A percentile compares a stretch with the other conserved stretches of the same genome.
Conservation (phyloP, 1,140 invertebrate species). For the Aphidius gifuensis region DNA sequence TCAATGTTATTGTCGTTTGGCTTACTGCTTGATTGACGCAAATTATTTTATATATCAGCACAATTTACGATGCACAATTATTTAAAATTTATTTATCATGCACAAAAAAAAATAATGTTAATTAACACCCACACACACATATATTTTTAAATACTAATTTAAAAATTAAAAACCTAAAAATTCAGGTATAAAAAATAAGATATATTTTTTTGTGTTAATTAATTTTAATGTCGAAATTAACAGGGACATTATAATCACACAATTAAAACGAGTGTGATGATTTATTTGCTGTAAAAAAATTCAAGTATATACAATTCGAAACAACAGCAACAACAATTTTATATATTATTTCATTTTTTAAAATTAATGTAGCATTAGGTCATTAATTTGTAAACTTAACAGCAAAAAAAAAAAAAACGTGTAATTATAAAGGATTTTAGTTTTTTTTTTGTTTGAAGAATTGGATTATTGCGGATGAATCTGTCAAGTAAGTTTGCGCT, state of each 20-base stretch:
- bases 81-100: conserved; percentile 19
- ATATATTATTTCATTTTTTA: conserved; percentile 36
- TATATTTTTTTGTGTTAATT: too few relatives aligned
- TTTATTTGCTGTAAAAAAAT: conserved; percentile 16
- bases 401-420: not conserved
- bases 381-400: too few relatives aligned
- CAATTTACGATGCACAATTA: conserved; percentile 33
- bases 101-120: conserved; percentile 2
- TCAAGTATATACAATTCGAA: not conserved
- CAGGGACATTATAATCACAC: too few relatives aligned
- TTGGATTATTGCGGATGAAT: not conserved
- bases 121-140: too few relatives aligned
- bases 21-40: conserved; percentile 41
- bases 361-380: not conserved
- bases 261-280: not conserved
- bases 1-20: conserved; percentile 38
- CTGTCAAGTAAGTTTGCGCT: conserved; percentile 17
- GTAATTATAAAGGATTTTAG: too few relatives aligned
- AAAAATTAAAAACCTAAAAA: conserved; percentile 1
- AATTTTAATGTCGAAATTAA: not conserved
- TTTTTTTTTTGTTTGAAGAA: not conserved
- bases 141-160: not conserved
- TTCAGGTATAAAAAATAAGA: not conserved
- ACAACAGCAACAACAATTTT: not conserved
- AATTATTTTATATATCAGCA: conserved; percentile 29